Evolutionary conservation across 1,140 invertebrate genomes (phyloP).

Genomic region (Drosophila dunni): DNA sequence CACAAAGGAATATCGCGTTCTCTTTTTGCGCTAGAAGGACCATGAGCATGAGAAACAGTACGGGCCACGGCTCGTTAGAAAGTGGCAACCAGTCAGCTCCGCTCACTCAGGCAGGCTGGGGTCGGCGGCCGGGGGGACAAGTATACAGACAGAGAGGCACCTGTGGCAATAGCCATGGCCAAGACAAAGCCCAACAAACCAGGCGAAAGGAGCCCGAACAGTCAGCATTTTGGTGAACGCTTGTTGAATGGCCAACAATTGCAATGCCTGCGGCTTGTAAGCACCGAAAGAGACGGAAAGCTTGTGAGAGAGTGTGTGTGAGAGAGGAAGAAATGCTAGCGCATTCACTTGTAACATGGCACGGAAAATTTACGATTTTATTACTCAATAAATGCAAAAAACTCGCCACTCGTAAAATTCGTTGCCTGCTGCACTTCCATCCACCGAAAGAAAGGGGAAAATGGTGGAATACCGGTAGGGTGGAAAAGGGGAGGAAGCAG

Average conservation of each 20-base stretch:
- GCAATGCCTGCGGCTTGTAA: constrained; percentile 54
- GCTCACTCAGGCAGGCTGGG: background rate
- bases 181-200: constrained; percentile 2
- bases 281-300: too few species aligned
- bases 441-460: background rate
- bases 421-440: constrained; percentile 24
- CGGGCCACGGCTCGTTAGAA: constrained; percentile 46
- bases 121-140: background rate
- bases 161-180: constrained; percentile 32
- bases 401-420: constrained; percentile 70
- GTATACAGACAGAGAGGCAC: constrained; percentile 23
- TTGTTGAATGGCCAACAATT: constrained; percentile 78
- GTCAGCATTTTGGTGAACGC: constrained; percentile 41
- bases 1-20: constrained; percentile 74
- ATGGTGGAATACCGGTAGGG: too few species aligned
- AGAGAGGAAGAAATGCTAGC: constrained; percentile 20
- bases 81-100: constrained; percentile 39
- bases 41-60: constrained; percentile 5
- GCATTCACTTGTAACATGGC: constrained; percentile 63
- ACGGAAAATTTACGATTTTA: constrained; percentile 80
- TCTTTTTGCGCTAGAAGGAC: constrained; percentile 39
- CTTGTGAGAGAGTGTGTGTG: background rate
- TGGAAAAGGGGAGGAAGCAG: background rate
- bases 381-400: constrained; percentile 83
- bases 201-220: background rate